Base-by-base conservation (phyloP, 2,888 invertebrate genomes). In the Entomobrya proxima region DNA sequence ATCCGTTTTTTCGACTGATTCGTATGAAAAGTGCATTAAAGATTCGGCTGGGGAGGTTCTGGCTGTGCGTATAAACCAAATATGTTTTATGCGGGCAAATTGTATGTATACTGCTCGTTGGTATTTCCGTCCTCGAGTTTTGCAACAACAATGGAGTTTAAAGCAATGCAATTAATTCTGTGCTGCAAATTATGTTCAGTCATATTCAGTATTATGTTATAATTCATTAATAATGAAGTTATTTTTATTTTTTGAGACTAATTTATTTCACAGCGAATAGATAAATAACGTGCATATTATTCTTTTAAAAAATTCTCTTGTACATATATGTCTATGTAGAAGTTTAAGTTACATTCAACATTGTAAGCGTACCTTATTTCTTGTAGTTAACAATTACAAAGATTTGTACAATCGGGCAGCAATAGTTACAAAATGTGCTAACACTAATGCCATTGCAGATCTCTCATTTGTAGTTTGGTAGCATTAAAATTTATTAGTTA, bases 381-480 rank as follows among this genome's bases (percentile, higher is more conserved):
- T 85, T 78, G 27, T 79, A 76, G 72, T 79, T 78, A 85, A 72
- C 72, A 85, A n/a, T 74, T 85, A 78, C 78, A 85, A 64, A 72
- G 74, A 84, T 85, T 85, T 85, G 85, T 85, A 85, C 85, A 85
- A 85, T 79, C 47, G 78, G 84, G 85, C 85, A 85, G 85, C 85
- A 85, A 79, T 78, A 74, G 79, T 85, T 85, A 85, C 85, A 85
- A 74, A 72, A 76, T 3, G 15, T 32, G 24, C 21, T 75, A 21
- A 52, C 52, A 5, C 37, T 37, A 9, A 37, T 64, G 64, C 37
- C 64, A n/a, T 27, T 35, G 64, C 21, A 64, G 35, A 64, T 64
- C 21, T 64, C 7, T 47, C 18, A 37, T 37, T 61, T 32, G 32
- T 61, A 61, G 61, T 61, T 32, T n/a, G 13, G 6, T 27, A 55